Conservation (phyloP, 2,888 invertebrate species). For the Sussaba pulchella region DNA sequence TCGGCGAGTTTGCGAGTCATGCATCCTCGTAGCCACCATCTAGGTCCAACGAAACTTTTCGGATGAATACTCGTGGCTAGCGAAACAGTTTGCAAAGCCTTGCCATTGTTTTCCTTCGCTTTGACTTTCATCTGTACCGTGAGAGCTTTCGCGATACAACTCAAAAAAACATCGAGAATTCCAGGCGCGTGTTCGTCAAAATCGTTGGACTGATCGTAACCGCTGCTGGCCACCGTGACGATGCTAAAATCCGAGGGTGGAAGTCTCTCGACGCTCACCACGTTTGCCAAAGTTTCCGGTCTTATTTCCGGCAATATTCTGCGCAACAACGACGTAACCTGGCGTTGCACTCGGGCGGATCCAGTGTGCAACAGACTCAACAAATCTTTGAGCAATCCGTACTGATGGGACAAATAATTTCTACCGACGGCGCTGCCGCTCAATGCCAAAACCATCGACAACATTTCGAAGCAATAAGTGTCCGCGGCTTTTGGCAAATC, state of each 20-base stretch:
- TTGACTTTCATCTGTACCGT: conserved; percentile 95
- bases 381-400: conserved; percentile 93
- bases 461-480: conserved; percentile 99
- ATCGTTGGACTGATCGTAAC: conserved; percentile 82
- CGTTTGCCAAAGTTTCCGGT: conserved; percentile 92
- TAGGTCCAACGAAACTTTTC: conserved; percentile 85
- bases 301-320: conserved; percentile 96
- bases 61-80: conserved; percentile 87
- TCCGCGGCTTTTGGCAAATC: conserved; percentile 87
- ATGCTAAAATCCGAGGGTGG: conserved; percentile 92
- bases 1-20: conserved; percentile 94
- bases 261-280: conserved; percentile 89
- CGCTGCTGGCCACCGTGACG: conserved; percentile 86
- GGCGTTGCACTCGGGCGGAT: conserved; percentile 97
- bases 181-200: conserved; percentile 88
- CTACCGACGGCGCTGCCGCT: conserved; percentile 97
- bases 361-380: conserved; percentile 96
- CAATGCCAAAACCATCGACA: conserved; percentile 96
- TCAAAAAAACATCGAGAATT: conserved; percentile 94
- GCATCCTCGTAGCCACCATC: conserved; percentile 95
- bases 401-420: conserved; percentile 95
- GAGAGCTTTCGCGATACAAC: conserved; percentile 95
- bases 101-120: conserved; percentile 86
- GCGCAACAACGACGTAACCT: conserved; percentile 94
- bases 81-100: conserved; percentile 85